Evolutionary conservation across 1,140 invertebrate species (phyloP).

Genomic region (Pseudoatta argentina): DNA sequence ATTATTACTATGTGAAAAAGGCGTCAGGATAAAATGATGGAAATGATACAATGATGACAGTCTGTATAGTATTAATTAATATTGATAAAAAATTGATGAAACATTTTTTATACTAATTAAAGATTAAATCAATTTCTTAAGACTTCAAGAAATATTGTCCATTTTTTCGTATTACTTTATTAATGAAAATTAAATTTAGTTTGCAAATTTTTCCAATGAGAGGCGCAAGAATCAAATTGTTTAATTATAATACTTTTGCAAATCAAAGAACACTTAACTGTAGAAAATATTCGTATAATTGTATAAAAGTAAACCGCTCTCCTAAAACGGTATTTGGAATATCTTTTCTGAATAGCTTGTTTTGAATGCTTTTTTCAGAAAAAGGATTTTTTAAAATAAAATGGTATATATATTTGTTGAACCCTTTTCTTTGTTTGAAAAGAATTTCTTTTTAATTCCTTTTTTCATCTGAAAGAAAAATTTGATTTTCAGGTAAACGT

Average conservation of each 20-base stretch:
- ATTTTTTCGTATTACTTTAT: background rate
- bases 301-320: background rate
- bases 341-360: no score
- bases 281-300: slow-evolving; percentile 15
- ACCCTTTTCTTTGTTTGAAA: background rate
- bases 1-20: background rate
- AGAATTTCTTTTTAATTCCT: background rate
- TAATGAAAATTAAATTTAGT: background rate
- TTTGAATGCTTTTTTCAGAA: background rate
- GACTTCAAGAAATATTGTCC: background rate
- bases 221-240: slow-evolving; percentile 31
- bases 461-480: background rate
- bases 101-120: background rate
- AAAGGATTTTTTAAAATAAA: background rate
- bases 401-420: background rate
- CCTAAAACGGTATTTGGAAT: background rate
- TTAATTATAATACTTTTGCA: slow-evolving; percentile 64
- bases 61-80: background rate
- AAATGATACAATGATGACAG: background rate
- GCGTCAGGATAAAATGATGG: background rate
- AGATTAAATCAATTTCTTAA: background rate
- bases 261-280: slow-evolving; percentile 2
- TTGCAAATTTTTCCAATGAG: background rate
- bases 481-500: background rate
- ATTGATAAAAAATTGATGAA: background rate